Evolutionary conservation across 2,797 vertebrate species (phyloP), one percentile per base, ranked within the genome.

Genomic region (Enteromius paludinosus): DNA sequence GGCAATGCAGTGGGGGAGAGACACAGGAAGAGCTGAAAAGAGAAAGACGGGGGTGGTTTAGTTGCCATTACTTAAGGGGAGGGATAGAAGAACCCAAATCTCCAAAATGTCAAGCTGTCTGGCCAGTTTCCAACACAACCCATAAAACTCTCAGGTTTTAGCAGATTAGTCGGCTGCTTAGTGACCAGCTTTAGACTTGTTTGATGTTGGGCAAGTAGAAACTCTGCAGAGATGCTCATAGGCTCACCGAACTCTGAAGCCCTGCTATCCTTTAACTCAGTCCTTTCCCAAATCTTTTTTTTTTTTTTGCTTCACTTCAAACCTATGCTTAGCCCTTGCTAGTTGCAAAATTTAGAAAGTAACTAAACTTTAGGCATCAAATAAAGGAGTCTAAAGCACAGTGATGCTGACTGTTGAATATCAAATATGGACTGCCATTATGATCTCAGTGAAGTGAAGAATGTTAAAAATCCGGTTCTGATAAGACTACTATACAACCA

Each of bases 111-210:
- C 83, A 81, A 86, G 54, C 87, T 66, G 83, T 78, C 83, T 79
- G 75, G 82, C 83, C 73, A 38, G 52, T 80, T 87, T 88, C 84
- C 82, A 86, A 59, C 47, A 28, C 56, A 86, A 70, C 72, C 52
- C 69, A 70, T 86, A 84, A 85, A 89, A 71, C 68, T 54, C 85
- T 81, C 78, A 80, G 87, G 76, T 87, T 87, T 90, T 83, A 86
- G 82, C 78, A 90, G 86, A 87, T 88, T 88, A 90, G 65, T 75
- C 82, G 35, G 69, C 71, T 82, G 83, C 87, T 86, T 86, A 87
- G 85, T 86, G 84, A 83, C 78, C 78, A 69, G 76, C 84, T 85
- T 87, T 87, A 80, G 65, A 64, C 83, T 45, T 64, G 45, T 78
- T 68, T 88, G 83, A 87, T 86, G 86, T 84, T 25, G 52, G 68